phyloP scores from a whole-genome alignment of 1,140 invertebrate genomes.

The Pseudoatta argentina region DNA sequence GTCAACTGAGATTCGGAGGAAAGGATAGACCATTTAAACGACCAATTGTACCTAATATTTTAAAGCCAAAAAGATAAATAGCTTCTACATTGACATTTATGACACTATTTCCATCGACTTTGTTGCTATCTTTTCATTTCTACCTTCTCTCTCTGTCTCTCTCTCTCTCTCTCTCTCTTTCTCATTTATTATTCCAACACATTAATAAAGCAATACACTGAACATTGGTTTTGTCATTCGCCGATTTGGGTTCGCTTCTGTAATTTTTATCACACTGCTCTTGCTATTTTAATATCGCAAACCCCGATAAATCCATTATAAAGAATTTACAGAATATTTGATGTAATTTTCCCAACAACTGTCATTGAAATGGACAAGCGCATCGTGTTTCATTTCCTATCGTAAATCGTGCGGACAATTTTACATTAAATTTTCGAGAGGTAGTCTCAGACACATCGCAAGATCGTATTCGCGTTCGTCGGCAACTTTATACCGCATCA shows the following conservation, averaged over 20 bases:
- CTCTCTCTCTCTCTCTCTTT: no score
- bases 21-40: conserved; percentile 91
- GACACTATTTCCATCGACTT: not conserved
- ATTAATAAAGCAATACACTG: not conserved
- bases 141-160: not conserved
- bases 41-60: conserved; percentile 86
- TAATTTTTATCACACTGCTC: not conserved
- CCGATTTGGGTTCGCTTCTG: not conserved
- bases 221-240: not conserved
- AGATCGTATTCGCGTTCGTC: conserved; percentile 42
- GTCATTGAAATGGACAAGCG: not conserved
- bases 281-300: not conserved
- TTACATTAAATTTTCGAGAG: not conserved
- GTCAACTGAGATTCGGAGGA: conserved; percentile 95
- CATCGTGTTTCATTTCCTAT: not conserved
- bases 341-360: not conserved
- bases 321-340: not conserved
- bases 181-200: not conserved
- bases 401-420: not conserved
- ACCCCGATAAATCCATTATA: not conserved
- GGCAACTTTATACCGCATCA: conserved; percentile 80
- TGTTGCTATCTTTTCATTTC: not conserved
- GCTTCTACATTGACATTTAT: not conserved
- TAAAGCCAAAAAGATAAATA: conserved; percentile 48
- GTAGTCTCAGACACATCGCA: not conserved